Base-by-base conservation (phyloP, 2,888 invertebrate species). In the Ochropleura leucogaster region DNA sequence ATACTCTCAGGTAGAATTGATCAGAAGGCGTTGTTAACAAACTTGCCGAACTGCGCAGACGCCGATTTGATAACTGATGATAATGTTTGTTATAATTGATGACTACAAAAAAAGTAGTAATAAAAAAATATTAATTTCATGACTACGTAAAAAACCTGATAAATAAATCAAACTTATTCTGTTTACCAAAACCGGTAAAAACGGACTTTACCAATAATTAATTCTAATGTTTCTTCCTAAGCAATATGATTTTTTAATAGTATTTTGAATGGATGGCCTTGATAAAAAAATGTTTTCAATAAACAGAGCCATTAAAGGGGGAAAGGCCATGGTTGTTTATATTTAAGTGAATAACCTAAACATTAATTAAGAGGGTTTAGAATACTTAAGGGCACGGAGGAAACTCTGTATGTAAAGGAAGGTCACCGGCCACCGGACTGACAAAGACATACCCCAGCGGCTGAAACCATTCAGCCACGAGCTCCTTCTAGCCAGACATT, bases 1-100 rank as follows among this genome's bases (percentile, higher is more conserved):
- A 59, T 53, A 64, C 12, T 40, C 14, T 64, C 40, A 51, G 6
- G 44, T 51, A 46, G 4, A 72, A 55, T 46, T 42, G 55, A 42
- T 18, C 51, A n/a, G 40, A 4, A 51, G n/a, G n/a, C n/a, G 20
- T 42, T 60, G 12, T 20, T 53, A 79, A 49, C 46, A 57, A 63
- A 47, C 8, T n/a, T 8, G 0, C 18, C 12, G 42, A 46, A 10
- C 16, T 59, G 44, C 4, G 51, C 40, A 40, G 9, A 16, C 70
- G 46, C 16, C 12, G 20, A 5, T 40, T n/a, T 20, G 16, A n/a
- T 14, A 9, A 44, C 4, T 46, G 8, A n/a, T n/a, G n/a, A 6
- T 42, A 42, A 57, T 16, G 7, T 44, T 44, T 44, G 1, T 14
- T 16, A 40, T 57, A 57, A 57, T 59, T 40, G 44, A 62, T 14